Conservation (phyloP, 2,113 vertebrate genomes). For the Heterotilapia buettikoferi region DNA sequence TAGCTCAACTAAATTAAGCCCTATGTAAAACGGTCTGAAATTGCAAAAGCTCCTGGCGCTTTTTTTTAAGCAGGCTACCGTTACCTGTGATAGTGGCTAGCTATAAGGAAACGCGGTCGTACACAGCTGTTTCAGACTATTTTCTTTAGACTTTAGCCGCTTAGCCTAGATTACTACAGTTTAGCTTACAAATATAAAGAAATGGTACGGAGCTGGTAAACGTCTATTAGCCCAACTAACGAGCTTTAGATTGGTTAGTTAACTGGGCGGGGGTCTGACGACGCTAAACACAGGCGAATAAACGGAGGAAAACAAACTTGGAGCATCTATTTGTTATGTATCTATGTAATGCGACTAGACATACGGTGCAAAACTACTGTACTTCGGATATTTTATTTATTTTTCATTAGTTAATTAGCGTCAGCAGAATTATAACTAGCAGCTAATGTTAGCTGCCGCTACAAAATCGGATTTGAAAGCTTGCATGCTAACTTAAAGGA, state of each 20-base stretch:
- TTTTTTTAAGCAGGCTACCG: background rate
- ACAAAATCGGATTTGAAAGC: conserved; percentile 5
- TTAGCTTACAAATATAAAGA: background rate
- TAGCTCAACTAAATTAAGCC: background rate
- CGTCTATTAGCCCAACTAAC: background rate
- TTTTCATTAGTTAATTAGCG: background rate
- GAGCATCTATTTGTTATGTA: background rate
- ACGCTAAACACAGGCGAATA: background rate
- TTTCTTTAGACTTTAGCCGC: background rate
- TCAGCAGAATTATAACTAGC: background rate
- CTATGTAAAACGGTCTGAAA: background rate
- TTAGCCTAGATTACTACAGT: background rate
- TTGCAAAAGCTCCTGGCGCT: background rate
- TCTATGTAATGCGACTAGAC: too few relatives aligned
- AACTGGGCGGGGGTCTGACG: background rate
- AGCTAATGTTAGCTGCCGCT: conserved; percentile 18
- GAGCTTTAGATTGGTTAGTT: background rate
- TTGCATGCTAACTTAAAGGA: conserved; percentile 29
- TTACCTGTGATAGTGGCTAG: background rate
- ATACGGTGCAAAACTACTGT: fast-evolving
- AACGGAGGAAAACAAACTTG: background rate
- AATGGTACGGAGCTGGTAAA: background rate
- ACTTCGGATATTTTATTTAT: background rate
- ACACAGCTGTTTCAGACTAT: background rate
- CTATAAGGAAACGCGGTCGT: background rate